These are phyloP conservation scores for Hesperia comma DNA, from an alignment of 2,888 invertebrate species.

Conservation along the genomic window DNA sequence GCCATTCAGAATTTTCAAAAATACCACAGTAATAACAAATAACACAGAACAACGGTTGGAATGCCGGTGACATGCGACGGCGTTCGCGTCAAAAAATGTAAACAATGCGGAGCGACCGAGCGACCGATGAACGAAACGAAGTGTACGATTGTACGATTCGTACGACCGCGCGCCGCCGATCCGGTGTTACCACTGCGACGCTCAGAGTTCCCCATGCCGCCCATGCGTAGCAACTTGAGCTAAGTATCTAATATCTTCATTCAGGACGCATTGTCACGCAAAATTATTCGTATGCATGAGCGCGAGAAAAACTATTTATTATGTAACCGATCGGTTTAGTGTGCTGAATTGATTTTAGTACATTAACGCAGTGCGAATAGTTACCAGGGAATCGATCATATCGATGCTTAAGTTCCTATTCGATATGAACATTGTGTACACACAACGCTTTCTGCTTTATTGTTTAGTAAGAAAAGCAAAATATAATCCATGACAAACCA, in stretches of 20 bases:
- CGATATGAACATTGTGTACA: too few species aligned
- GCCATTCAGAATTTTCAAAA: constrained; percentile 74
- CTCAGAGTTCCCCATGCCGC: constrained; percentile 59
- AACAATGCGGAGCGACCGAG: constrained; percentile 68
- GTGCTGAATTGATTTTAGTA: constrained; percentile 29
- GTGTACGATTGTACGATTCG: constrained; percentile 53
- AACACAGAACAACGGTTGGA: constrained; percentile 47
- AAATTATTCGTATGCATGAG: constrained; percentile 39
- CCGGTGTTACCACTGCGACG: constrained; percentile 79
- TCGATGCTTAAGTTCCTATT: not conserved
- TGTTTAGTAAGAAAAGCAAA: too few species aligned
- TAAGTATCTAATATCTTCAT: constrained; percentile 45
- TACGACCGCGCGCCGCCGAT: constrained; percentile 64
- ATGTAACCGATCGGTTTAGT: constrained; percentile 40
- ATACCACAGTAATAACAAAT: constrained; percentile 49
- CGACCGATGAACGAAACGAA: constrained; percentile 51
- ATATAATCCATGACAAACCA: too few species aligned
- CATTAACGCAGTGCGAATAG: not conserved
- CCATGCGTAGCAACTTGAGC: constrained; percentile 45
- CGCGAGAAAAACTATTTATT: constrained; percentile 57
- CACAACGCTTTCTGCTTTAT: too few species aligned
- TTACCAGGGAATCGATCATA: not conserved
- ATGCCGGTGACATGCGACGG: constrained; percentile 51
- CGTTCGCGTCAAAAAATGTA: constrained; percentile 71
- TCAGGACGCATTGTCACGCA: constrained; percentile 42